A percentile compares a stretch with the other conserved stretches of the same genome.
phyloP scores from a whole-genome alignment of 2,797 vertebrate genomes.

The Myoxocephalus aenaeus region DNA sequence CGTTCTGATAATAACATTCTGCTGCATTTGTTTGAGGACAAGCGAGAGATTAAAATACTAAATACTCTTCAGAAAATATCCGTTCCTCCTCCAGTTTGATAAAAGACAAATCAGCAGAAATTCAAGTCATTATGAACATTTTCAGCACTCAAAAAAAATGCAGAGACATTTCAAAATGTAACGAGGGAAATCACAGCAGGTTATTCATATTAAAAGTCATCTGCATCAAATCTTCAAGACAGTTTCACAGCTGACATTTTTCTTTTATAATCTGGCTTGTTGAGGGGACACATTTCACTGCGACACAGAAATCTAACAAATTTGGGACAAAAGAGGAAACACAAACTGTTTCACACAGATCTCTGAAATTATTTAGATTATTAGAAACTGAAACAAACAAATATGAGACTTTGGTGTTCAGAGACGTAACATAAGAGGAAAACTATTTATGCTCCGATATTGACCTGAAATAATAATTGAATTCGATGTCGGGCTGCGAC shows the following conservation, averaged over 20 bases:
- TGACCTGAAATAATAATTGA: constrained; percentile 5
- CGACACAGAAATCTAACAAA: neutral
- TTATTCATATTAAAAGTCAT: neutral
- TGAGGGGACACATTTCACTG: neutral
- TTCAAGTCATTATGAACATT: neutral
- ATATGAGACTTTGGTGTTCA: neutral
- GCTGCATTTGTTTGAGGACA: neutral
- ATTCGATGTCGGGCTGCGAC: neutral
- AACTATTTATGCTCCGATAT: neutral
- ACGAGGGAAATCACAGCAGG: neutral
- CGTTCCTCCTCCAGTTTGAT: neutral
- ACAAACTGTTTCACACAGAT: neutral
- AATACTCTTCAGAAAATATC: constrained; percentile 3
- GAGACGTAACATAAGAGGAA: neutral
- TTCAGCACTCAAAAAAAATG: neutral
- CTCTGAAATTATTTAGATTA: neutral
- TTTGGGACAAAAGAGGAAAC: neutral
- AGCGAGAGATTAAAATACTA: constrained; percentile 25
- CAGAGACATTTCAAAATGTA: neutral
- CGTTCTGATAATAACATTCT: constrained; percentile 16
- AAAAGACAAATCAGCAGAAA: constrained; percentile 3
- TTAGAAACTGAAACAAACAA: neutral
- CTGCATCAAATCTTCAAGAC: neutral
- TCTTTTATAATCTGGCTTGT: neutral
- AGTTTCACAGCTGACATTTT: neutral